Conservation (phyloP, 2,888 invertebrate genomes). For the Tridacna crocea region DNA sequence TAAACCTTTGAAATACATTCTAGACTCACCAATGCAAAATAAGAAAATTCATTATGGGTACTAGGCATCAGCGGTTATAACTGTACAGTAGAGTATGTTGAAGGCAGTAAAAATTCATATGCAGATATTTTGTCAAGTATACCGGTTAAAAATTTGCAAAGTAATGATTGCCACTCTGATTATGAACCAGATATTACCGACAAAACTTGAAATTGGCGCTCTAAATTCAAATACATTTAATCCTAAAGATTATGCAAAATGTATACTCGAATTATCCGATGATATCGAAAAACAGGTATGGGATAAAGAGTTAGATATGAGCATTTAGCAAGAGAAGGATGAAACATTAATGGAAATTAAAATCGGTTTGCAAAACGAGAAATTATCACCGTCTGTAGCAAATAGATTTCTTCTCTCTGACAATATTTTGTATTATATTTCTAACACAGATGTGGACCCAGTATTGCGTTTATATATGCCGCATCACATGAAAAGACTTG, state of each 20-base stretch:
- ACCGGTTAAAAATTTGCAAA: not conserved
- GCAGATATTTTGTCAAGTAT: constrained; percentile 36
- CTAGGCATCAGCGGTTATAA: constrained; percentile 33
- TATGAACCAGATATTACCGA: constrained; percentile 44
- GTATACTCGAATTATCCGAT: no score
- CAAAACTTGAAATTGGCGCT: constrained; percentile 33
- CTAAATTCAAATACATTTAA: constrained; percentile 49
- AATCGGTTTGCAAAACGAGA: constrained; percentile 7
- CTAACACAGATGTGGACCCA: constrained; percentile 39
- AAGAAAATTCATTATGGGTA: constrained; percentile 40
- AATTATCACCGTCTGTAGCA: not conserved
- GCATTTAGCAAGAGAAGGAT: no score
- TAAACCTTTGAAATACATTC: constrained; percentile 24
- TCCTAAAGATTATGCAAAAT: no score
- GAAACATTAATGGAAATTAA: constrained; percentile 14
- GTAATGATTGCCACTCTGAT: not conserved
- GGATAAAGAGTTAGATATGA: no score
- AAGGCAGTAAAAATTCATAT: constrained; percentile 21
- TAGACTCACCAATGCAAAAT: constrained; percentile 39
- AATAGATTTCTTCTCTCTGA: constrained; percentile 26
- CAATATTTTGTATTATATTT: constrained; percentile 32
- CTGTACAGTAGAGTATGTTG: no score
- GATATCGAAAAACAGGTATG: no score
- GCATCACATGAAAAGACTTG: not conserved
- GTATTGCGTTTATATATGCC: constrained; percentile 29